These are phyloP conservation scores for Danaus chrysippus DNA, from an alignment of 2,888 invertebrate genomes.

Conservation along the genomic window DNA sequence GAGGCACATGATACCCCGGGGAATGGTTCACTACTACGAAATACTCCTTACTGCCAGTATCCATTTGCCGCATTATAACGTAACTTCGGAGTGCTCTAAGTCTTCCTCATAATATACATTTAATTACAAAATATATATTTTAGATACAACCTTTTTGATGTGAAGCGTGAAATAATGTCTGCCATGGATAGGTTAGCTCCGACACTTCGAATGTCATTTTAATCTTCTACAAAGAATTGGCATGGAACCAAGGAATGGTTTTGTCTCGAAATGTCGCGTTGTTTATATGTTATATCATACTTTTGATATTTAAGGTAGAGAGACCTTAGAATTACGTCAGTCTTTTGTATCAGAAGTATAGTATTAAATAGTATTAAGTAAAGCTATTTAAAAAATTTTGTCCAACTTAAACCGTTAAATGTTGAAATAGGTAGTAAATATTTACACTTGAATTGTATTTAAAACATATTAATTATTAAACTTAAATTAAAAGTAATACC, in stretches of 20 bases:
- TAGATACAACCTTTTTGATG: no score
- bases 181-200: no score
- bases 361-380: no score
- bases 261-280: background rate
- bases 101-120: background rate
- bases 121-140: no score
- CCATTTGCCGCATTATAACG: constrained; percentile 6
- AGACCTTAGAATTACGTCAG: background rate
- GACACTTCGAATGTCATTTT: background rate
- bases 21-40: background rate
- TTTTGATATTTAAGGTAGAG: background rate
- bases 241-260: background rate
- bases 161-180: no score
- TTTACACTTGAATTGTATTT: no score
- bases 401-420: no score
- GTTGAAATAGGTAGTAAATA: no score
- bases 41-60: background rate
- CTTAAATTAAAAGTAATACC: no score
- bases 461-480: no score
- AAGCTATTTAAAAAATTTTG: no score
- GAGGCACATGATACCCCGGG: background rate
- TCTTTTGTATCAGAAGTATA: no score
- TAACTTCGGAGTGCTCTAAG: background rate
- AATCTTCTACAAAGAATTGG: constrained; percentile 1
- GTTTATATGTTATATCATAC: background rate